Evolutionary conservation across 2,888 invertebrate species (phyloP).

Genomic region (Chamaedrilus cognettii): DNA sequence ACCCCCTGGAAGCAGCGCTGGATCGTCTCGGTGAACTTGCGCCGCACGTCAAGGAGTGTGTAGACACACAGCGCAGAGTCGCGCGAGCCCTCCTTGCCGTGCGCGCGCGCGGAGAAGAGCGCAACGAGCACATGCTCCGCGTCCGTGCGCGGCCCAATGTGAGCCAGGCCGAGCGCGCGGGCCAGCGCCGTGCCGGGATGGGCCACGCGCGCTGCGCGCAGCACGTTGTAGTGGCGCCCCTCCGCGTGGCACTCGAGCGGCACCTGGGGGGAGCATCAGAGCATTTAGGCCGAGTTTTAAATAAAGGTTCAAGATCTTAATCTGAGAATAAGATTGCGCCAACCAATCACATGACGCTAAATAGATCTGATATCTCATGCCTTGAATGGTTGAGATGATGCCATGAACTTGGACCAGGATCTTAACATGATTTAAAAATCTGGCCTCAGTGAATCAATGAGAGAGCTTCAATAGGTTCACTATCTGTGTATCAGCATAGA

Average conservation of each 20-base stretch:
- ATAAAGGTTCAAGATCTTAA: no score
- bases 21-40: slow-evolving; percentile 21
- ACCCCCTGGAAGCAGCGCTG: slow-evolving; percentile 24
- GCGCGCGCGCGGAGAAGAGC: slow-evolving; percentile 77
- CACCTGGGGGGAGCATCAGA: no score
- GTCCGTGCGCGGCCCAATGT: slow-evolving; percentile 70
- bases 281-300: no score
- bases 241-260: slow-evolving; percentile 85
- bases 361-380: no score
- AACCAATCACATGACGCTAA: no score
- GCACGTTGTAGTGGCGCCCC: slow-evolving; percentile 76
- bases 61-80: slow-evolving; percentile 24
- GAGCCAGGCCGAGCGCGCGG: slow-evolving; percentile 76
- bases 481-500: no score
- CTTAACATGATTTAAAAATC: no score
- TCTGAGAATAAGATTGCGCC: no score
- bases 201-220: slow-evolving; percentile 92
- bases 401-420: no score
- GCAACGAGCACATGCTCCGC: slow-evolving; percentile 96
- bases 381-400: no score
- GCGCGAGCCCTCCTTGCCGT: background rate
- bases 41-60: slow-evolving; percentile 20
- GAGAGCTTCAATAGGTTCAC: no score
- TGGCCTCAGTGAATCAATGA: no score
- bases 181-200: slow-evolving; percentile 93